phyloP scores from a whole-genome alignment of 2,888 invertebrate species.

The Brenthis hecate region DNA sequence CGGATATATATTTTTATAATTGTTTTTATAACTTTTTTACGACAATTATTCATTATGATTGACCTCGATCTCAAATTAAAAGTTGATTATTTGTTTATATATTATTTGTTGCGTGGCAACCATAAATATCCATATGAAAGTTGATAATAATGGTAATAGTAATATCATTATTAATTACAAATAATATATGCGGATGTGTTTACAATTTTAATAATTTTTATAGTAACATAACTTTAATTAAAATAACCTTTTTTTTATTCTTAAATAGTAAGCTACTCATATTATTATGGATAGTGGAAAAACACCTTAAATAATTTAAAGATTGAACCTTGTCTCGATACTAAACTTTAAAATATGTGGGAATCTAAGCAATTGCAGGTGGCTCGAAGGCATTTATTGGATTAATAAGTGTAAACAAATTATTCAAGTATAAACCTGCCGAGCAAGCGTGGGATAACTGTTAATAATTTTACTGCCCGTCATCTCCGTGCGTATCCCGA shows the following conservation, averaged over 20 bases:
- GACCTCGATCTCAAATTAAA: constrained; percentile 28
- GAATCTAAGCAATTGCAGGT: constrained; percentile 35
- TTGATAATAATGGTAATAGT: constrained; percentile 22
- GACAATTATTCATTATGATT: constrained; percentile 36
- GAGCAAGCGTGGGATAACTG: constrained; percentile 38
- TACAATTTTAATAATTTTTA: constrained; percentile 12
- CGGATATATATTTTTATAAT: constrained; percentile 33
- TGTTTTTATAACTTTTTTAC: constrained; percentile 39
- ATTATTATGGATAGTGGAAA: neutral
- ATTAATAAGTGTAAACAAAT: constrained; percentile 37
- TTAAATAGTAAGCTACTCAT: neutral
- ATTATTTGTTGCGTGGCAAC: constrained; percentile 17
- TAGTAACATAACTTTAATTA: constrained; percentile 10
- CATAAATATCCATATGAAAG: constrained; percentile 29
- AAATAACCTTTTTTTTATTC: neutral
- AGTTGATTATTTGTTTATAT: constrained; percentile 26
- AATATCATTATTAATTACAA: constrained; percentile 21
- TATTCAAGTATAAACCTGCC: constrained; percentile 38
- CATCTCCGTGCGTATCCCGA: constrained; percentile 40
- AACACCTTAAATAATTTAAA: constrained; percentile 18
- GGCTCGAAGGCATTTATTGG: constrained; percentile 32
- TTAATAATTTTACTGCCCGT: constrained; percentile 38
- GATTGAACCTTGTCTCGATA: constrained; percentile 20
- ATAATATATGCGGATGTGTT: constrained; percentile 5
- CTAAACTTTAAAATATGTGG: constrained; percentile 30